phyloP scores from a whole-genome alignment of 2,113 vertebrate genomes.

The Microcebus tavaratra region DNA sequence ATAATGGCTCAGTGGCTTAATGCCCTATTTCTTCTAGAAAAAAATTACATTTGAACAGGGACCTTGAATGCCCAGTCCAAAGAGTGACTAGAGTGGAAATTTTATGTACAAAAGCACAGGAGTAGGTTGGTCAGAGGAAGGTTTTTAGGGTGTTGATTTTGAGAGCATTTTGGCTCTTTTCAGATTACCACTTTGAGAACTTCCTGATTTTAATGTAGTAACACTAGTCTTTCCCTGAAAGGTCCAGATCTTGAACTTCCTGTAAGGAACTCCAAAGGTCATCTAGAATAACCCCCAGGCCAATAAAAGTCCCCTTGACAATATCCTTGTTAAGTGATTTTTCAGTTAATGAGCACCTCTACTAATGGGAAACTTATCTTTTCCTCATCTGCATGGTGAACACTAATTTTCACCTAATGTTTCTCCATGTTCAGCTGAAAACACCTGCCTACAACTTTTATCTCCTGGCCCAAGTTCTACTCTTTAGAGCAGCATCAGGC shows the following conservation, averaged over 20 bases:
- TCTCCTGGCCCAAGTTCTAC: not conserved
- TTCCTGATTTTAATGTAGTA: constrained; percentile 21
- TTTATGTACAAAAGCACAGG: not conserved
- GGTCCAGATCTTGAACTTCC: not conserved
- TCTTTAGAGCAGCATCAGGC: not conserved
- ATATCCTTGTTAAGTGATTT: not conserved
- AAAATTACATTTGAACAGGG: not conserved
- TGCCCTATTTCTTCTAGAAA: not conserved
- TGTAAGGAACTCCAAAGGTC: not conserved
- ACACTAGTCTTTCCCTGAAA: not conserved
- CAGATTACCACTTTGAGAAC: not conserved
- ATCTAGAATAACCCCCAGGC: not conserved
- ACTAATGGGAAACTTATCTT: not conserved
- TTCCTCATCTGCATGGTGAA: not conserved
- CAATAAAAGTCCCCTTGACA: not conserved
- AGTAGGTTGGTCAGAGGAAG: not conserved
- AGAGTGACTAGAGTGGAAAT: not conserved
- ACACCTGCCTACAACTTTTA: not conserved
- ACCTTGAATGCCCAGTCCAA: not conserved
- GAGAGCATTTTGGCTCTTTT: not conserved
- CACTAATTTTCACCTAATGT: constrained; percentile 13
- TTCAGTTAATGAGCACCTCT: not conserved
- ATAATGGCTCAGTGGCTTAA: not conserved
- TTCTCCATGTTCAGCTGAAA: constrained; percentile 28
- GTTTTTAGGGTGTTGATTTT: not conserved